These are phyloP conservation scores for Cottoperca gobio DNA, from an alignment of 2,797 vertebrate species.

Conservation along the genomic window DNA sequence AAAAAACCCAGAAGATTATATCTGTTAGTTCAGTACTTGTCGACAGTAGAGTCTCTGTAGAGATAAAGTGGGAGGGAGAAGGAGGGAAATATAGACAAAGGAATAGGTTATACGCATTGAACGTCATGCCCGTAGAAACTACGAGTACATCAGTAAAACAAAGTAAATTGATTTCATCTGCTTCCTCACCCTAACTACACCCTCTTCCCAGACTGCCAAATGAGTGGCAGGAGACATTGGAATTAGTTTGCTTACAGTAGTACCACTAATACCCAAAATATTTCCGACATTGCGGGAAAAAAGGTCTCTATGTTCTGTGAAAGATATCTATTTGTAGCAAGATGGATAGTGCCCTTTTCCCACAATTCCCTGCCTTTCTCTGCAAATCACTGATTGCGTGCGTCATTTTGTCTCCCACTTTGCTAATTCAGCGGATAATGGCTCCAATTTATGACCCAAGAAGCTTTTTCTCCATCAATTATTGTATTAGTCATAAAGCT, in stretches of 20 bases:
- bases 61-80: slow-evolving; percentile 22
- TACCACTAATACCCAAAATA: slow-evolving; percentile 48
- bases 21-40: neutral
- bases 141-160: neutral
- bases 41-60: neutral
- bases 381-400: slow-evolving; percentile 69
- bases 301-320: slow-evolving; percentile 45
- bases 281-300: slow-evolving; percentile 40
- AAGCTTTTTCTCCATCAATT: slow-evolving; percentile 80
- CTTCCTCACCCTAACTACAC: neutral
- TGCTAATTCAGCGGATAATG: slow-evolving; percentile 82
- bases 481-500: slow-evolving; percentile 79
- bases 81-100: slow-evolving; percentile 3
- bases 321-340: slow-evolving; percentile 75
- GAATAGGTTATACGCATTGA: slow-evolving; percentile 1
- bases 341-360: slow-evolving; percentile 71
- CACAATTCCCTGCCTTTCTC: slow-evolving; percentile 60
- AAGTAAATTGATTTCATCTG: slow-evolving; percentile 16
- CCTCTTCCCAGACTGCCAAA: neutral
- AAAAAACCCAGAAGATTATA: slow-evolving; percentile 15
- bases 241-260: slow-evolving; percentile 26
- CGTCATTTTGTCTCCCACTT: slow-evolving; percentile 80
- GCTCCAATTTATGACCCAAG: slow-evolving; percentile 80
- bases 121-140: neutral
- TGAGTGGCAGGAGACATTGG: slow-evolving; percentile 3